Percentiles rank a stretch among this genome's conserved stretches.
phyloP scores from a whole-genome alignment of 2,888 invertebrate genomes.

The Amitus sp. region DNA sequence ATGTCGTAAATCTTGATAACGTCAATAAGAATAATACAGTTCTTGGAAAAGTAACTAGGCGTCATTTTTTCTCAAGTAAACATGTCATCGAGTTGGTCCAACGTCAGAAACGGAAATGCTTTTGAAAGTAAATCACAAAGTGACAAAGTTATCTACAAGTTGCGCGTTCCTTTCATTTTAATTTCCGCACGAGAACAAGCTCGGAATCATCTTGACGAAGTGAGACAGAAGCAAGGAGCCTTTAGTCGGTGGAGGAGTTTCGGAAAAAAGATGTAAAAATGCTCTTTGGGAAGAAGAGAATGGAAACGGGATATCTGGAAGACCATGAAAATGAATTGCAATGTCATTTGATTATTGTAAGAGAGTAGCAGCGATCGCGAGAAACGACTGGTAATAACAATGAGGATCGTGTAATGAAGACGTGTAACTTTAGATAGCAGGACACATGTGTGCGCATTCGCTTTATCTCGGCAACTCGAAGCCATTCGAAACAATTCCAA shows the following conservation, averaged over 20 bases:
- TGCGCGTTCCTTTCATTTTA: too few species aligned
- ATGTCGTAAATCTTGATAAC: background rate
- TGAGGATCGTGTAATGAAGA: conserved; percentile 35
- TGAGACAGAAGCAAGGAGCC: background rate
- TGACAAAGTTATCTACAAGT: too few species aligned
- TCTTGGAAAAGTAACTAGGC: background rate
- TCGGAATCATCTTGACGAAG: background rate
- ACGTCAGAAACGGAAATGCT: conserved; percentile 51
- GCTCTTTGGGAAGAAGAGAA: conserved; percentile 1
- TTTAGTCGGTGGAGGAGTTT: background rate
- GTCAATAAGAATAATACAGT: background rate
- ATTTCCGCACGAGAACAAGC: too few species aligned
- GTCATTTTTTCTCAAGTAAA: too few species aligned
- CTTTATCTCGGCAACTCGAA: conserved; percentile 19
- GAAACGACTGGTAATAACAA: conserved; percentile 31
- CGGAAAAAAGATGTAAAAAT: background rate
- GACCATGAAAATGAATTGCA: conserved; percentile 30
- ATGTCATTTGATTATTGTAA: conserved; percentile 26
- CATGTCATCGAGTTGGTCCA: too few species aligned
- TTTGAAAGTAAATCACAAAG: conserved; percentile 46
- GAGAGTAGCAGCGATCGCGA: conserved; percentile 35
- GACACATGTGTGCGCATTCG: conserved; percentile 16
- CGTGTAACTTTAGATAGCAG: conserved; percentile 37
- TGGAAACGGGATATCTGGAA: conserved; percentile 14
- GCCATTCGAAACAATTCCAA: conserved; percentile 17